Conservation (phyloP, 2,888 invertebrate species). For the Drosophila austrosaltans region DNA sequence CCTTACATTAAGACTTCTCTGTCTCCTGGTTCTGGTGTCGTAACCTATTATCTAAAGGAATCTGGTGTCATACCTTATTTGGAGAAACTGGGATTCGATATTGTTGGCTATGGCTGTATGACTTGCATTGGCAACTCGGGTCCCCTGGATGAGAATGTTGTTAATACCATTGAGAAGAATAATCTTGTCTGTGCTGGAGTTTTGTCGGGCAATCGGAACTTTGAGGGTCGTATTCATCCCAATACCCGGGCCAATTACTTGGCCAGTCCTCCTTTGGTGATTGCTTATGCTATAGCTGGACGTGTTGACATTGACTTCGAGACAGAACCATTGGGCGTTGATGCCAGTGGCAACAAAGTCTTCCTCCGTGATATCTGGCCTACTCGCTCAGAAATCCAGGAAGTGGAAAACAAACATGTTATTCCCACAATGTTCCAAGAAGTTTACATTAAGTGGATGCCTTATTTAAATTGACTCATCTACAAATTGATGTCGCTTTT, state of each 20-base stretch:
- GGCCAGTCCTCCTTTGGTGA: constrained; percentile 98
- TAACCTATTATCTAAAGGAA: constrained; percentile 91
- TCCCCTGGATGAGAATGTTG: constrained; percentile 95
- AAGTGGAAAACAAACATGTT: constrained; percentile 93
- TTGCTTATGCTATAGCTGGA: constrained; percentile 98
- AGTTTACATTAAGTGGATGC: constrained; percentile 83
- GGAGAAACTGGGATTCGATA: constrained; percentile 94
- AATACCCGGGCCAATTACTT: constrained; percentile 98
- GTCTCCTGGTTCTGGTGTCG: constrained; percentile 97
- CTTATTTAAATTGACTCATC: not conserved
- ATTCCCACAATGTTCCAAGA: constrained; percentile 98
- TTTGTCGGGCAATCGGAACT: constrained; percentile 98
- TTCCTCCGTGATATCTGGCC: constrained; percentile 98
- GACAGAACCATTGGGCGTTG: constrained; percentile 89
- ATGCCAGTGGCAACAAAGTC: constrained; percentile 89
- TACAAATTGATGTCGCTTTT: not conserved
- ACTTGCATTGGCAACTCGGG: constrained; percentile 99
- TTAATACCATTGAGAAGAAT: constrained; percentile 96
- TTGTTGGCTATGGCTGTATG: constrained; percentile 99
- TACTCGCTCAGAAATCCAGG: constrained; percentile 93
- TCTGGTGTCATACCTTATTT: constrained; percentile 96
- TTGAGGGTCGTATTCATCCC: constrained; percentile 99
- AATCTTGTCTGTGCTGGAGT: constrained; percentile 98
- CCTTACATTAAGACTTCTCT: constrained; percentile 98
- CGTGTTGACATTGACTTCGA: constrained; percentile 98